These are phyloP conservation scores for Sarcophaga variegata DNA, from an alignment of 2,888 invertebrate species.

Conservation along the genomic window DNA sequence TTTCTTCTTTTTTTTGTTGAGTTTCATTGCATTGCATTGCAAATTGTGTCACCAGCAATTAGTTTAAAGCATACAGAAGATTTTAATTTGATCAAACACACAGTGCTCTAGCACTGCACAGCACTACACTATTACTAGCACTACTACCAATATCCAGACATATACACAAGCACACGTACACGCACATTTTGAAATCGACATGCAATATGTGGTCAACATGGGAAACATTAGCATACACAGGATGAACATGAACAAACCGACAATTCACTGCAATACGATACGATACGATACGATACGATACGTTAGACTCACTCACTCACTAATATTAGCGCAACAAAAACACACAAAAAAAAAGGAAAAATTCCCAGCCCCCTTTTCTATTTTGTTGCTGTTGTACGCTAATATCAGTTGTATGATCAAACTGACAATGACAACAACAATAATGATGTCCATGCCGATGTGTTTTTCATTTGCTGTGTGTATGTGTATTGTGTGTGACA, in stretches of 20 bases:
- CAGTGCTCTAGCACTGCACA: no score
- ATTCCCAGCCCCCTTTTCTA: no score
- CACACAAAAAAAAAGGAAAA: no score
- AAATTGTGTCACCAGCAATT: constrained; percentile 49
- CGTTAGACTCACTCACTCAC: no score
- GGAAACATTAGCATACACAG: constrained; percentile 28
- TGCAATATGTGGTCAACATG: constrained; percentile 34
- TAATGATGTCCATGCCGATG: background rate
- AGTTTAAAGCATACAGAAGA: constrained; percentile 46
- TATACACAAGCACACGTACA: no score
- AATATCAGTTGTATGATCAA: no score
- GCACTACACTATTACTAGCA: no score
- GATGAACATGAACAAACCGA: background rate
- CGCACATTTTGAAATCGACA: no score
- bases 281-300: no score
- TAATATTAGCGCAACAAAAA: no score
- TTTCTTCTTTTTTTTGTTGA: background rate
- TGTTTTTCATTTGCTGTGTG: background rate
- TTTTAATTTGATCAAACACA: constrained; percentile 52
- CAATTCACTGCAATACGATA: background rate
- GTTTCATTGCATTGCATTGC: background rate
- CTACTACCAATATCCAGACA: no score
- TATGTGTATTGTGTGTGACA: background rate
- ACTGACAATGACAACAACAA: background rate
- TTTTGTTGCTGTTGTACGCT: no score